Base-by-base conservation (phyloP, 2,797 vertebrate genomes). In the Alauda arvensis region DNA sequence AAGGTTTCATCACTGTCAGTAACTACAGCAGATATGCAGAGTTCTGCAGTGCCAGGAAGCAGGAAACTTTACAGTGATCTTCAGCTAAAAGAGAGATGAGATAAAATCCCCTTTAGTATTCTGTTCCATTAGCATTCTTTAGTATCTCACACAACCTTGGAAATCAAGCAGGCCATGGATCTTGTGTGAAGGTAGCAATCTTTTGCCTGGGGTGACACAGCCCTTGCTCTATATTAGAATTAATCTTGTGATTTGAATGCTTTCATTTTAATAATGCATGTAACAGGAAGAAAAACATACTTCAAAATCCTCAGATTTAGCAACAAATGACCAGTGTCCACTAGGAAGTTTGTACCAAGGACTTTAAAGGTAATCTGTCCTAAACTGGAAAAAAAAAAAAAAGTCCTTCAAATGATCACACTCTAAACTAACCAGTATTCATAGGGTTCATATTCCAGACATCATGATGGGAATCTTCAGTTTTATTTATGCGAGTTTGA, bases 21-120 rank as follows among this genome's bases (percentile, higher is more conserved):
- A 75, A 67, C 66, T 33, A 48, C 28, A 93, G 60, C 8, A 89
- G 46, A 90, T 85, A 79, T 33, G 24, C 33, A 80, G 43, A 90
- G 25, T 77, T 48, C 85, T 70, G 61, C 84, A 31, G 34, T 63
- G 31, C 46, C 55, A 82, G 40, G 13, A 79, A 59, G 60, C 17
- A 89, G 70, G 60, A 94, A 91, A 88, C 37, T 39, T 83, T 60
- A 17, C 12, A 65, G 29, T 16, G 57, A 72, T 74, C 24, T 84
- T 87, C 43, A 88, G n/a, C 33, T 84, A 53, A 85, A 91, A 85
- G 51, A 91, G 56, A 87, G n/a, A 85, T 37, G 12, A 15, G 37
- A 83, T 67, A 55, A 61, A 69, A 91, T 23, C 1, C 9, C 60
- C 31, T 33, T 81, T 90, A 78, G 13, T 20, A 82, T 93, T 93